A percentile compares a stretch with the other conserved stretches of the same genome.
These are phyloP conservation scores for Pollenia angustigena DNA, from an alignment of 2,888 invertebrate genomes.

Conservation along the genomic window DNA sequence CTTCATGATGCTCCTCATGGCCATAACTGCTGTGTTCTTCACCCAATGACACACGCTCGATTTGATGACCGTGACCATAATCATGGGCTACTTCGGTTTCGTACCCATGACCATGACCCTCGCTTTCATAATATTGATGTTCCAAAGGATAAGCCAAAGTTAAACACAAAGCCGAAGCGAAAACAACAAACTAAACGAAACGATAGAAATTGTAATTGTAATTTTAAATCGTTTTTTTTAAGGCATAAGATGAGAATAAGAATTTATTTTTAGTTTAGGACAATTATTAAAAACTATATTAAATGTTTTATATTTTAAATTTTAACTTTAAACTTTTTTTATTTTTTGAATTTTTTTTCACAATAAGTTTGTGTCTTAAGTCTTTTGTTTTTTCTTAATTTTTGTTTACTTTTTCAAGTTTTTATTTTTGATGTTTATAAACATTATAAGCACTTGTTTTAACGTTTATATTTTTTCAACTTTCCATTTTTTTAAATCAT, in stretches of 20 bases:
- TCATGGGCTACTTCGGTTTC: constrained; percentile 80
- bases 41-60: constrained; percentile 81
- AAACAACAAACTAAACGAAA: constrained; percentile 81
- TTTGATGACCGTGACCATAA: constrained; percentile 76
- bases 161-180: constrained; percentile 82
- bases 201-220: constrained; percentile 40
- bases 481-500: neutral
- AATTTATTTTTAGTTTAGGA: neutral
- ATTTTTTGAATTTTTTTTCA: neutral
- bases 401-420: constrained; percentile 16
- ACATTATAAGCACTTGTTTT: constrained; percentile 3
- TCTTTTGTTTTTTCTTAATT: constrained; percentile 44
- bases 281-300: neutral
- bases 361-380: constrained; percentile 41
- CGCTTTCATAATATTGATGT: constrained; percentile 81
- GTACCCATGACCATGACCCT: constrained; percentile 78
- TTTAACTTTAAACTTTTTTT: neutral
- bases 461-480: neutral
- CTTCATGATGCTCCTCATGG: constrained; percentile 82
- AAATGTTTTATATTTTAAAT: neutral
- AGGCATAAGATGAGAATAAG: neutral
- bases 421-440: neutral
- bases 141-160: constrained; percentile 83
- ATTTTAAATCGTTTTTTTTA: constrained; percentile 17
- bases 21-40: constrained; percentile 75